These are phyloP conservation scores for Listronotus bonariensis DNA, from an alignment of 1,140 invertebrate genomes.

Conservation along the genomic window DNA sequence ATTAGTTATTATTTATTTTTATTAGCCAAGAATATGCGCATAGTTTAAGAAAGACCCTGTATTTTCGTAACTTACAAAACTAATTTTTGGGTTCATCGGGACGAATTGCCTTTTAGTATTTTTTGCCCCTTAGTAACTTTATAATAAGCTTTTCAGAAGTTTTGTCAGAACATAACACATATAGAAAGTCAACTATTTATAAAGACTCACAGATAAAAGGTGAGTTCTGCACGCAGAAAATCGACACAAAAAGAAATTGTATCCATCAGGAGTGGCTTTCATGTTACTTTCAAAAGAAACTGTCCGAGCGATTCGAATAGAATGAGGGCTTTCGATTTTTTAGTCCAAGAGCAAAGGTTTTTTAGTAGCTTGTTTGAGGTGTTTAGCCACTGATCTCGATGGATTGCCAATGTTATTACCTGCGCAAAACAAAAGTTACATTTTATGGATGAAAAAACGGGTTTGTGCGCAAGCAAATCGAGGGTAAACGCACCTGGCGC, in stretches of 20 bases:
- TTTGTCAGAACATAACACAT: constrained; percentile 1
- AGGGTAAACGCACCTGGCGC: too few relatives aligned
- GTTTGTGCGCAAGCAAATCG: too few relatives aligned
- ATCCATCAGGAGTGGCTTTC: constrained; percentile 21
- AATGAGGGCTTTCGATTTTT: constrained; percentile 4
- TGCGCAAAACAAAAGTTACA: too few relatives aligned
- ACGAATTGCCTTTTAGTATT: not conserved
- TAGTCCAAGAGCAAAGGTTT: constrained; percentile 15
- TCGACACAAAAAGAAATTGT: constrained; percentile 22
- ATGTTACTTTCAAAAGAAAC: constrained; percentile 10
- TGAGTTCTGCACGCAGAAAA: constrained; percentile 7
- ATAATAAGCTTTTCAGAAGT: not conserved
- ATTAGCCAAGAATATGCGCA: too few relatives aligned
- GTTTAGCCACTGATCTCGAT: too few relatives aligned
- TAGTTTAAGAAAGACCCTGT: too few relatives aligned
- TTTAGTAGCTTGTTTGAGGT: too few relatives aligned
- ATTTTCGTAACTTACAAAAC: too few relatives aligned
- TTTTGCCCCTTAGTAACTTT: constrained; percentile 1
- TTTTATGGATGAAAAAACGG: too few relatives aligned
- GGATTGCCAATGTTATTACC: too few relatives aligned
- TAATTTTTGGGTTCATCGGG: too few relatives aligned
- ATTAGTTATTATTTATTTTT: too few relatives aligned
- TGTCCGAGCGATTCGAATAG: constrained; percentile 5
- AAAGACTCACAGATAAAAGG: constrained; percentile 7
- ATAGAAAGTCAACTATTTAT: constrained; percentile 14